phyloP scores from a whole-genome alignment of 2,888 invertebrate species.

The Chrysotoxum bicinctum region DNA sequence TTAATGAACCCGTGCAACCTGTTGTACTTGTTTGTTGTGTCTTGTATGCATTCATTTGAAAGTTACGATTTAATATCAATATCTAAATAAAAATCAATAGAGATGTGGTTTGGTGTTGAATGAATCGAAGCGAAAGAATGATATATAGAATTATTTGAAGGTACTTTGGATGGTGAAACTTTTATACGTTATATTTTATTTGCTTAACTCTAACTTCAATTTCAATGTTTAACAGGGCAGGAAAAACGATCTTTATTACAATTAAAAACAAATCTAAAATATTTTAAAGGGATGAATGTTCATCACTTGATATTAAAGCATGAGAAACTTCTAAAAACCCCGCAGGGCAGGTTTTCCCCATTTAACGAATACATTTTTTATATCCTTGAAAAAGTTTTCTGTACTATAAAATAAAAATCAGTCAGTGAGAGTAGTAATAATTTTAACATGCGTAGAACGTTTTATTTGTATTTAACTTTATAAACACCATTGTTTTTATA shows the following conservation, averaged over 20 bases:
- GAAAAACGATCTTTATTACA: no score
- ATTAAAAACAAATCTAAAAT: no score
- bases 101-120: background rate
- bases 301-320: background rate
- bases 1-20: constrained; percentile 50
- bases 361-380: background rate
- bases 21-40: constrained; percentile 62
- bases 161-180: background rate
- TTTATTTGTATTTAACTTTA: no score
- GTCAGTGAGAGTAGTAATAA: background rate
- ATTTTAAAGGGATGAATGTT: background rate
- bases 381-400: background rate
- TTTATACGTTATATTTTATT: background rate
- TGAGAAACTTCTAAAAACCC: background rate
- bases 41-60: background rate
- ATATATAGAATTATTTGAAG: background rate
- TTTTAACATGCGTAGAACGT: background rate
- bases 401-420: background rate
- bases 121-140: background rate
- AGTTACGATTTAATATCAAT: constrained; percentile 11
- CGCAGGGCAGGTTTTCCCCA: background rate
- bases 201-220: background rate
- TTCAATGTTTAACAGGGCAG: no score
- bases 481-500: no score
- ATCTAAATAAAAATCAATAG: constrained; percentile 17